phyloP scores from a whole-genome alignment of 2,113 vertebrate species.

The Nettapus auritus region DNA sequence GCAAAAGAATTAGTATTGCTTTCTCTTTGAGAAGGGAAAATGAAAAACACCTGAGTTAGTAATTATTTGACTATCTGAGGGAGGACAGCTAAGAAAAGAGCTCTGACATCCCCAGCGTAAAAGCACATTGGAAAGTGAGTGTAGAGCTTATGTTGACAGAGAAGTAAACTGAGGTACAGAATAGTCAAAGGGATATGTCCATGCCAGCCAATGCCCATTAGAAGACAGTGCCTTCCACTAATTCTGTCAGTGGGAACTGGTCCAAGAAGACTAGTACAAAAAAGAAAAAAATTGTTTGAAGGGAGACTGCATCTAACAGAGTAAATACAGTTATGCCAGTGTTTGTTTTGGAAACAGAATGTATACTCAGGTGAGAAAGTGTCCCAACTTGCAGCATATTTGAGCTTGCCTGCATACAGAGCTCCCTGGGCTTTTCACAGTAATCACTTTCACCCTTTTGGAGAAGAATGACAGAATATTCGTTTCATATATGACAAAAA shows the following conservation, averaged over 20 bases:
- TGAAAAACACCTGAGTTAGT: background rate
- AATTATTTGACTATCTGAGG: background rate
- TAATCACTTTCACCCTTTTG: background rate
- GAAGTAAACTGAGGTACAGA: background rate
- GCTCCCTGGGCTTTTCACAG: background rate
- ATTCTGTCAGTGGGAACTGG: background rate
- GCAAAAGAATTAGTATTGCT: background rate
- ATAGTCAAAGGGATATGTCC: background rate
- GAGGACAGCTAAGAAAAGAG: background rate
- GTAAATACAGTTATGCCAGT: background rate
- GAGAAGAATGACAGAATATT: background rate
- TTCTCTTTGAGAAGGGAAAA: background rate
- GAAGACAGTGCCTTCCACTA: background rate
- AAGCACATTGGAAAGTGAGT: background rate
- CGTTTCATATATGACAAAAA: background rate
- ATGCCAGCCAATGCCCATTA: background rate
- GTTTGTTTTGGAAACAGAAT: background rate
- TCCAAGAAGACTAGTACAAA: background rate
- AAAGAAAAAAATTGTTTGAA: conserved; percentile 1
- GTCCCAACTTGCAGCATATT: background rate
- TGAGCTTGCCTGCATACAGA: background rate
- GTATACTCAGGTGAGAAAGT: background rate
- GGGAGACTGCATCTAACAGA: background rate
- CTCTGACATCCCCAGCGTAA: background rate
- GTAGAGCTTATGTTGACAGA: background rate